Base-by-base conservation (phyloP, 2,888 invertebrate species). In the Unio pictorum region DNA sequence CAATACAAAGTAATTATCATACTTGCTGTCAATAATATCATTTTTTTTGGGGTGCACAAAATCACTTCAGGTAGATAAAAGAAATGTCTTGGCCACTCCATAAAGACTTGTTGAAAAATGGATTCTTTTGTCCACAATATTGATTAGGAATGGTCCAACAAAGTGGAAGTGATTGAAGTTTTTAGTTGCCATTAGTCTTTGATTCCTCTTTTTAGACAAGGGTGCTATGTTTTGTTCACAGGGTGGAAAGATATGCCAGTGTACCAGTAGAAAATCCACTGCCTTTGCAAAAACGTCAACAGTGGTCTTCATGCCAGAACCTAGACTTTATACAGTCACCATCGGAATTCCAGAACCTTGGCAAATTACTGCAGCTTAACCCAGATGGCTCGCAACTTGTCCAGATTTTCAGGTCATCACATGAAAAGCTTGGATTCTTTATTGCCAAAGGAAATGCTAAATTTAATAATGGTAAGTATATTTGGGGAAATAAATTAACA, bases 341-440 rank as follows among this genome's bases (percentile, higher is more conserved):
- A 11, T 23, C 54, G 17, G 62, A 59, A 8, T 30, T 20, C 18
- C 77, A 84, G 56, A 78, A 81, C 28, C 80, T 84, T 30, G 89
- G 88, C 3, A 82, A 84, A 65, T 76, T 89, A 54, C 69, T 81
- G 55, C 79, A 82, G 66, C 66, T 88, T 26, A 84, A 87, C 67
- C 71, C 82, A 45, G 89, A 89, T 75, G 88, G 89, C 6, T 83
- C 88, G 4, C 87, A 87, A 72, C 72, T 86, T 4, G 75, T 90
- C 18, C 85, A 88, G 68, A 72, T 90, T 1, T 74, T 73, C 0
- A 83, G 85, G 64, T 86, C 87, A 23, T 79, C 79, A 2, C 78
- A 82, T 64, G 87, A 87, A 55, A 86, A 86, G 17, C 84, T 88
- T 34, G 89, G 89, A 7, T 87, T 90, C 73, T 89, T 87, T 67